Conservation (phyloP, 2,888 invertebrate species). For the Lacanobia oleracea region DNA sequence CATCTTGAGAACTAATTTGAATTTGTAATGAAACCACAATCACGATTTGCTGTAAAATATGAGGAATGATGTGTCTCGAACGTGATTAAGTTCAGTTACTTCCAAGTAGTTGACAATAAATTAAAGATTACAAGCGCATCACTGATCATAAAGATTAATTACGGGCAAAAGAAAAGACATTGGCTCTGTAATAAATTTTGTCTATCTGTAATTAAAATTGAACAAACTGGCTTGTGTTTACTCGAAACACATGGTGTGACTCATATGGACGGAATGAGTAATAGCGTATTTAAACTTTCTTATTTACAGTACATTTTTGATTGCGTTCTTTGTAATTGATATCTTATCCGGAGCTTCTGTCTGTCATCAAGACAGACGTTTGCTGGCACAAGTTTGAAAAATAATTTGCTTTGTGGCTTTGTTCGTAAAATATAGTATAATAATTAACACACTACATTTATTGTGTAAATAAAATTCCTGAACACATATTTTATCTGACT, state of each 20-base stretch:
- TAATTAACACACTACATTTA: constrained; percentile 15
- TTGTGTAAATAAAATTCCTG: constrained; percentile 33
- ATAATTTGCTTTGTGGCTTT: constrained; percentile 19
- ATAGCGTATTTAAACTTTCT: constrained; percentile 38
- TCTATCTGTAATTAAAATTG: constrained; percentile 49
- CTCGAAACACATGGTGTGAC: constrained; percentile 45
- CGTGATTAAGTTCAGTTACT: constrained; percentile 30
- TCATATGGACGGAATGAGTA: constrained; percentile 28
- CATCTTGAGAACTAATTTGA: constrained; percentile 83
- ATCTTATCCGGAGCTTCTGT: constrained; percentile 25
- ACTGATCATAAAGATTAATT: constrained; percentile 30
- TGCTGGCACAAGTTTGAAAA: constrained; percentile 23
- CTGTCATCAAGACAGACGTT: constrained; percentile 15
- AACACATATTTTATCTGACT: constrained; percentile 23
- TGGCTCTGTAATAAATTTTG: constrained; percentile 36
- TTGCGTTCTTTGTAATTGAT: constrained; percentile 50
- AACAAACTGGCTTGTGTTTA: constrained; percentile 48
- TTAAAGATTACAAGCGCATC: constrained; percentile 31
- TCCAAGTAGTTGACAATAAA: constrained; percentile 29
- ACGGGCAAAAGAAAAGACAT: constrained; percentile 20
- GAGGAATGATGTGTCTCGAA: constrained; percentile 47
- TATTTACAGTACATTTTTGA: constrained; percentile 37
- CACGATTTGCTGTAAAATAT: constrained; percentile 71
- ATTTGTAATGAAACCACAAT: constrained; percentile 80
- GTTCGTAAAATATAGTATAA: constrained; percentile 14